Percentiles rank a stretch among this genome's conserved stretches.
phyloP scores from a whole-genome alignment of 1,140 invertebrate genomes.

The Oreohelix idahoensis region DNA sequence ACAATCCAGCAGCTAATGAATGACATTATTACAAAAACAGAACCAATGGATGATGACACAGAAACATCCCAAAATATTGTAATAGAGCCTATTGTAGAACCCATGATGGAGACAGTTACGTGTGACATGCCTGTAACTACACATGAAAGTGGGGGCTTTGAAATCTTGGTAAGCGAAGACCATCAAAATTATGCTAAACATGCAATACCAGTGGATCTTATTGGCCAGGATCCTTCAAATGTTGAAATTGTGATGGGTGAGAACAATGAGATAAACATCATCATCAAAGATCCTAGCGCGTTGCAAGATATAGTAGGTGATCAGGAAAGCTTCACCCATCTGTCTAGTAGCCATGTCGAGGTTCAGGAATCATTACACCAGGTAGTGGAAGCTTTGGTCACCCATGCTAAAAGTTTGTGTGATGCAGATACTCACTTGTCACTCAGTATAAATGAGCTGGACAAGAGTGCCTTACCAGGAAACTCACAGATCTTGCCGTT shows the following conservation, averaged over 20 bases:
- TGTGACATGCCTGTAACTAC: constrained; percentile 3
- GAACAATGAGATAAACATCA: constrained; percentile 41
- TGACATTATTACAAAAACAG: constrained; percentile 20
- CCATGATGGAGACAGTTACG: not conserved
- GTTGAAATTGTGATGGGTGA: constrained; percentile 37
- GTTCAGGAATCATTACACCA: constrained; percentile 23
- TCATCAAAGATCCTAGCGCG: constrained; percentile 31
- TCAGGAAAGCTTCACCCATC: not conserved
- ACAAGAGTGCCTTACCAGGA: constrained; percentile 5
- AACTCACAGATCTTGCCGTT: not conserved
- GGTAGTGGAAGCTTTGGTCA: constrained; percentile 19
- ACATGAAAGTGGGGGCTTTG: constrained; percentile 19
- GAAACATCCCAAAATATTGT: constrained; percentile 21
- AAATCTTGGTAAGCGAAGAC: constrained; percentile 36
- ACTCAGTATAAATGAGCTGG: not conserved
- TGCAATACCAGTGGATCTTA: constrained; percentile 3
- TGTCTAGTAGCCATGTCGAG: not conserved
- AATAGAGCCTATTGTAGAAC: constrained; percentile 28
- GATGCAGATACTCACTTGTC: constrained; percentile 2
- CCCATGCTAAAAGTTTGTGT: not conserved
- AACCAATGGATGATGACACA: constrained; percentile 13
- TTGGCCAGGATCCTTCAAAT: constrained; percentile 16
- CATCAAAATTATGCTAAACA: constrained; percentile 33
- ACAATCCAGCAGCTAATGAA: constrained; percentile 25
- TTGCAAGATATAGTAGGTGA: constrained; percentile 21